phyloP scores from a whole-genome alignment of 2,888 invertebrate species.

The Mantis religiosa region DNA sequence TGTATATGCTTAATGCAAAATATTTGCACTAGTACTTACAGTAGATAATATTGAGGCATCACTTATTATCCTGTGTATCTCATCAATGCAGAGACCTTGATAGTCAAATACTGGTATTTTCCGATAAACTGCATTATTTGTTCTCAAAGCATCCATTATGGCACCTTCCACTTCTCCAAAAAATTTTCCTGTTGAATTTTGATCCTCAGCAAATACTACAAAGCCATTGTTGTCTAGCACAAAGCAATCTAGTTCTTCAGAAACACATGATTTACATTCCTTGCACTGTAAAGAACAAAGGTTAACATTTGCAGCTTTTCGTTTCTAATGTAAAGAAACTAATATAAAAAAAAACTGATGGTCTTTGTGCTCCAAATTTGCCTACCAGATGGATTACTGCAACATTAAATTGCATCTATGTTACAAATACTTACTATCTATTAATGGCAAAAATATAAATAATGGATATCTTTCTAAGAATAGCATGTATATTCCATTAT shows the following conservation, averaged over 20 bases:
- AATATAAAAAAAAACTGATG: too few relatives aligned
- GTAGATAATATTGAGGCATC: constrained; percentile 38
- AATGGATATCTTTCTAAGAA: too few relatives aligned
- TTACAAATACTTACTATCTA: too few relatives aligned
- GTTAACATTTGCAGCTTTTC: neutral
- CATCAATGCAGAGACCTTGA: constrained; percentile 76
- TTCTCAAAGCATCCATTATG: constrained; percentile 58
- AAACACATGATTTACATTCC: constrained; percentile 45
- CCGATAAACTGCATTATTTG: constrained; percentile 65
- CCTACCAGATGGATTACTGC: too few relatives aligned
- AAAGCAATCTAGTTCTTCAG: constrained; percentile 72
- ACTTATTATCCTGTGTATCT: constrained; percentile 38
- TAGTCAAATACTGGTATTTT: constrained; percentile 78
- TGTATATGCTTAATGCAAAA: too few relatives aligned
- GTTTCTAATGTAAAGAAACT: too few relatives aligned
- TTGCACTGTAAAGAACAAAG: constrained; percentile 15
- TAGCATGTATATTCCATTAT: too few relatives aligned
- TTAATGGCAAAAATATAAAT: too few relatives aligned
- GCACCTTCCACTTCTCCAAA: constrained; percentile 79
- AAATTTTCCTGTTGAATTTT: constrained; percentile 71
- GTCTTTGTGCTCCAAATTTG: too few relatives aligned
- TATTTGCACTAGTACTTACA: neutral
- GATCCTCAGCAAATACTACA: constrained; percentile 67
- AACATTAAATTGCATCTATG: too few relatives aligned
- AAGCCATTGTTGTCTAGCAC: constrained; percentile 91